phyloP scores from a whole-genome alignment of 2,113 vertebrate genomes.

The Natator depressus region DNA sequence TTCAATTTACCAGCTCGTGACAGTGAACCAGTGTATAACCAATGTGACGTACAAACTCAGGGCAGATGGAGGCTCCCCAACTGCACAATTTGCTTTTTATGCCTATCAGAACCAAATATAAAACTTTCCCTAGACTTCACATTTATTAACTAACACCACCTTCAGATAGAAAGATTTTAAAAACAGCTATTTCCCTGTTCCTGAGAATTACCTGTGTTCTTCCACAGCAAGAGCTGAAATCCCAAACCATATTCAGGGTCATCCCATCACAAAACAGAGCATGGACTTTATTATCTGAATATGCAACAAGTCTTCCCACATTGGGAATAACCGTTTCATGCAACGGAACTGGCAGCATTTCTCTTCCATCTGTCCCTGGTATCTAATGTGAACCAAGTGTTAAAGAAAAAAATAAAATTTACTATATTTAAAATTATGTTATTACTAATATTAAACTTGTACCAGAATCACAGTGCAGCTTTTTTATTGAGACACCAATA shows the following conservation, averaged over 20 bases:
- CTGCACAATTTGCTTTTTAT: neutral
- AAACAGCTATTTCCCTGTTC: neutral
- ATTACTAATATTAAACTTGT: neutral
- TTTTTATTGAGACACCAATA: neutral
- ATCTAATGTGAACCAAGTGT: constrained; percentile 62
- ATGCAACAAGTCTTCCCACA: constrained; percentile 74
- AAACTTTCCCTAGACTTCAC: fast-evolving
- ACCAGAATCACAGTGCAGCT: neutral
- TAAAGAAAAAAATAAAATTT: constrained; percentile 8
- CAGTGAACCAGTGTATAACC: neutral
- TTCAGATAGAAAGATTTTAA: neutral
- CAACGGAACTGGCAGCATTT: constrained; percentile 67
- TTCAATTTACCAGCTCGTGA: neutral
- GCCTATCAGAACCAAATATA: neutral
- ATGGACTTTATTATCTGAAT: constrained; percentile 78
- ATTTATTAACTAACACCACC: neutral
- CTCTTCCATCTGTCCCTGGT: constrained; percentile 49
- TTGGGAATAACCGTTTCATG: constrained; percentile 66
- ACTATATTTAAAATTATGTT: neutral
- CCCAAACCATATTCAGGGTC: constrained; percentile 77
- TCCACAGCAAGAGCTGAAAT: constrained; percentile 59
- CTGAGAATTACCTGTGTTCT: constrained; percentile 60
- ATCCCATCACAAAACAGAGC: constrained; percentile 75
- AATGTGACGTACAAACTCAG: fast-evolving
- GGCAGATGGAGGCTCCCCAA: neutral